These are phyloP conservation scores for Paramisgurnus dabryanus DNA, from an alignment of 2,113 vertebrate species.

Conservation along the genomic window DNA sequence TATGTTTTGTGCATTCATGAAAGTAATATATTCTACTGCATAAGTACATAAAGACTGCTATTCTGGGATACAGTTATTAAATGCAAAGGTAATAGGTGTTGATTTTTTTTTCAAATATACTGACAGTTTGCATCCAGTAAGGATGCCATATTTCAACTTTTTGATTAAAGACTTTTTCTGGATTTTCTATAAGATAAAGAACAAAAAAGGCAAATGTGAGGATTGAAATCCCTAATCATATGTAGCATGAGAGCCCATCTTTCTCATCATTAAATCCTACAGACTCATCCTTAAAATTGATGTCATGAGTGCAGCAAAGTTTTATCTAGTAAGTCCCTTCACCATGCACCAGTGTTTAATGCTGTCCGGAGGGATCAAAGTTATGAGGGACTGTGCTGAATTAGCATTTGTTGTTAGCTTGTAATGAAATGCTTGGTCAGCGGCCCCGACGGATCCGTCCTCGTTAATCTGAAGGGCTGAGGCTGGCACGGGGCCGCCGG, in stretches of 20 bases:
- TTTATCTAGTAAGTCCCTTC: neutral
- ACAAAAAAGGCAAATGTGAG: no score
- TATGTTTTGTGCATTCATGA: neutral
- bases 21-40: neutral
- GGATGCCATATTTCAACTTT: no score
- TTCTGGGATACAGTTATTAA: neutral
- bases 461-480: slow-evolving; percentile 44
- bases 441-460: slow-evolving; percentile 20
- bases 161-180: no score
- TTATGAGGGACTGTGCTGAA: slow-evolving; percentile 11
- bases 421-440: slow-evolving; percentile 56
- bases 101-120: no score
- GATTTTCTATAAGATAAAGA: no score
- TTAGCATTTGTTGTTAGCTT: slow-evolving; percentile 36
- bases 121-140: no score
- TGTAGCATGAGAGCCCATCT: no score
- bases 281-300: neutral
- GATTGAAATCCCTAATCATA: no score
- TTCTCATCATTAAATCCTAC: neutral
- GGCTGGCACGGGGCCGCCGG: slow-evolving; percentile 20
- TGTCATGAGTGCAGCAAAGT: neutral
- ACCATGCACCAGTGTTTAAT: neutral
- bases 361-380: neutral
- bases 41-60: neutral
- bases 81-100: neutral